Conservation (phyloP, 2,888 invertebrate genomes). For the Cremastinae sp. region DNA sequence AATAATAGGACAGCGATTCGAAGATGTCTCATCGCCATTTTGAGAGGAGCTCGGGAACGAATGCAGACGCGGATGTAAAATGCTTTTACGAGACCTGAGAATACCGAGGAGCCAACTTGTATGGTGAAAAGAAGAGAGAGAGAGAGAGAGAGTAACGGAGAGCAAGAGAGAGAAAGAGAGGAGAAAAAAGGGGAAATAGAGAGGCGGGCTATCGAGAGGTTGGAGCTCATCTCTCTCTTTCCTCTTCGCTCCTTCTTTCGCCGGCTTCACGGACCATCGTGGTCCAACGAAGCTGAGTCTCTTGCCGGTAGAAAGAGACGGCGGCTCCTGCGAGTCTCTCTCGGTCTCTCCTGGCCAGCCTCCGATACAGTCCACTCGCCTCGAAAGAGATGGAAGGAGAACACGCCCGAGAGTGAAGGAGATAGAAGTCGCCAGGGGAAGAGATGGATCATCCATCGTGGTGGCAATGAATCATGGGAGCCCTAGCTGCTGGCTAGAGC, state of each 20-base stretch:
- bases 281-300: slow-evolving; percentile 11
- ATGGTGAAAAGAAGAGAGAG: slow-evolving; percentile 38
- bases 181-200: slow-evolving; percentile 43
- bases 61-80: neutral
- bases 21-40: slow-evolving; percentile 58
- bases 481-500: slow-evolving; percentile 71
- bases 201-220: slow-evolving; percentile 60
- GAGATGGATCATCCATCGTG: slow-evolving; percentile 80
- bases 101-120: slow-evolving; percentile 19
- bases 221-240: slow-evolving; percentile 50
- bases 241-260: slow-evolving; percentile 43
- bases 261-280: slow-evolving; percentile 38
- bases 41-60: slow-evolving; percentile 31
- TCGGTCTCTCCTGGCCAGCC: no score
- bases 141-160: slow-evolving; percentile 28
- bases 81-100: slow-evolving; percentile 39
- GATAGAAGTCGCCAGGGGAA: slow-evolving; percentile 69
- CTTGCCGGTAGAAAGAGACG: slow-evolving; percentile 11
- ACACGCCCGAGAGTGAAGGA: no score
- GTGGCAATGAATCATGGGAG: slow-evolving; percentile 79
- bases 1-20: slow-evolving; percentile 41
- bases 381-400: no score
- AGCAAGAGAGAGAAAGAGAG: slow-evolving; percentile 31
- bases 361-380: slow-evolving; percentile 20
- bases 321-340: neutral